Conservation (phyloP, 2,888 invertebrate species). For the Pediacus dermestoides region DNA sequence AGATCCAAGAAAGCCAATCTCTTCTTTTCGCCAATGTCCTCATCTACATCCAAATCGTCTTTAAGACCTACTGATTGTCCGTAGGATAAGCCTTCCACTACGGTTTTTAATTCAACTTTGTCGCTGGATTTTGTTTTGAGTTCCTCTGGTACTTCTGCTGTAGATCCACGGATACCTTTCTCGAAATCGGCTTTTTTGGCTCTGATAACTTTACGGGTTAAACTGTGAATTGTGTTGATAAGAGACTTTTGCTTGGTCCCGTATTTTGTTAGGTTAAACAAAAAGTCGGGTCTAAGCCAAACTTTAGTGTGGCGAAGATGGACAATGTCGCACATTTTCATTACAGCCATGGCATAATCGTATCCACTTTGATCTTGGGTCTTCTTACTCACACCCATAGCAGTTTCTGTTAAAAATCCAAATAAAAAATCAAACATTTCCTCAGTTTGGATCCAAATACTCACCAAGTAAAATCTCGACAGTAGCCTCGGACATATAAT, state of each 20-base stretch:
- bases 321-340: slow-evolving; percentile 86
- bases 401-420: too few relatives aligned
- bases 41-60: slow-evolving; percentile 79
- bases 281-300: slow-evolving; percentile 72
- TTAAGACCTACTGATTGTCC: too few relatives aligned
- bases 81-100: slow-evolving; percentile 63
- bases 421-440: too few relatives aligned
- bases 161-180: slow-evolving; percentile 50
- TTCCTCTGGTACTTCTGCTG: slow-evolving; percentile 42
- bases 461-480: slow-evolving; percentile 75
- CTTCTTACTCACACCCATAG: slow-evolving; percentile 82
- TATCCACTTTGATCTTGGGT: slow-evolving; percentile 78
- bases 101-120: slow-evolving; percentile 44
- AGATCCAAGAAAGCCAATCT: slow-evolving; percentile 85
- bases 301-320: slow-evolving; percentile 78
- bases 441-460: too few relatives aligned
- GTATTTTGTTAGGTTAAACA: slow-evolving; percentile 74
- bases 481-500: slow-evolving; percentile 82
- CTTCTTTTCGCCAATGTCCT: slow-evolving; percentile 78
- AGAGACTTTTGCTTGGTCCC: slow-evolving; percentile 72
- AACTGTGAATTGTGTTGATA: slow-evolving; percentile 71
- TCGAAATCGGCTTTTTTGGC: slow-evolving; percentile 60
- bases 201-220: slow-evolving; percentile 71
- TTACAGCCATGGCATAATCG: slow-evolving; percentile 83
- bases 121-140: slow-evolving; percentile 47